Conservation (phyloP, 2,888 invertebrate species). For the Hyles lineata region DNA sequence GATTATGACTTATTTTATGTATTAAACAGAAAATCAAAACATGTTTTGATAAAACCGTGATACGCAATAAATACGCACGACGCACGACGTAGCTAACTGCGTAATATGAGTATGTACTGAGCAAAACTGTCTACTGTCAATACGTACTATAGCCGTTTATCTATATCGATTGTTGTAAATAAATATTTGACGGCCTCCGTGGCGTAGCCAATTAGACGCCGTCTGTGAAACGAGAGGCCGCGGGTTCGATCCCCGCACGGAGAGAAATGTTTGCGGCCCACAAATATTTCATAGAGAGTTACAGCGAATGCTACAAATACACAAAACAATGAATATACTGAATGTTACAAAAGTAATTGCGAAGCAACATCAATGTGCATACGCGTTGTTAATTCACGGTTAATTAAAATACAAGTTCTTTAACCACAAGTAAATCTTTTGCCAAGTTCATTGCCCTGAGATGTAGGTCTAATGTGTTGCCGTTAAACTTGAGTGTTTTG, state of each 20-base stretch:
- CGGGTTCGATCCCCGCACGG: too few species aligned
- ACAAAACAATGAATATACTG: background rate
- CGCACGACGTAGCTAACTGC: background rate
- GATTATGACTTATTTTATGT: background rate
- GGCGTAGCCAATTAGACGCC: too few species aligned
- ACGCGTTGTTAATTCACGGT: constrained; percentile 14
- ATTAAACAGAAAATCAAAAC: constrained; percentile 3
- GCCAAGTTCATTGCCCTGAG: constrained; percentile 46
- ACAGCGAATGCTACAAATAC: too few species aligned
- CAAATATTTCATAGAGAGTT: too few species aligned
- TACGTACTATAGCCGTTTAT: background rate
- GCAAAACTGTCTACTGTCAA: background rate
- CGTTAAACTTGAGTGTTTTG: constrained; percentile 3
- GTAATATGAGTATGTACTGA: background rate
- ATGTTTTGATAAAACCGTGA: constrained; percentile 4
- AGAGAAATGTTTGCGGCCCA: too few species aligned
- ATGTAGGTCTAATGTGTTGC: constrained; percentile 48
- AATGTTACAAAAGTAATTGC: background rate
- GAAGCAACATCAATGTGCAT: constrained; percentile 19
- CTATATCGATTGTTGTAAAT: background rate
- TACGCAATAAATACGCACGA: background rate
- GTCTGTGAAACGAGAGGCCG: too few species aligned
- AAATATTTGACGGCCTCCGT: too few species aligned
- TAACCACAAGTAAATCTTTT: constrained; percentile 35
- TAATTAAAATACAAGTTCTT: constrained; percentile 38